Percentiles rank a stretch among this genome's conserved stretches.
These are phyloP conservation scores for Eriosoma lanigerum DNA, from an alignment of 1,140 invertebrate genomes.

Conservation along the genomic window DNA sequence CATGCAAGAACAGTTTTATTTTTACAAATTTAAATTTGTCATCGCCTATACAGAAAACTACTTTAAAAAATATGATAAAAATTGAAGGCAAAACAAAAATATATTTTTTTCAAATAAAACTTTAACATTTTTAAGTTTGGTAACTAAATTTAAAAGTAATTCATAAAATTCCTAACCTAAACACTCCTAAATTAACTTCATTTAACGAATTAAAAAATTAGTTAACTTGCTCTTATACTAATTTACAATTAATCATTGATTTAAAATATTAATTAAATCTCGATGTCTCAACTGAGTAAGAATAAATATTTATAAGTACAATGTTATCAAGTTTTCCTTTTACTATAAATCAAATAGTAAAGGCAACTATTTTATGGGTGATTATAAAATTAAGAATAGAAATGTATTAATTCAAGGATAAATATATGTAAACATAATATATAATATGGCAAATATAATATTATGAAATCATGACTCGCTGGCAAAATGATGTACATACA, in stretches of 20 bases:
- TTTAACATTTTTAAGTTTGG: not conserved
- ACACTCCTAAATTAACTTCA: no score
- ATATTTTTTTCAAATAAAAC: not conserved
- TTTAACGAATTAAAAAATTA: not conserved
- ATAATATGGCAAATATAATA: not conserved
- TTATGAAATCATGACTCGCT: conserved; percentile 3
- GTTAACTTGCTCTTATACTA: not conserved
- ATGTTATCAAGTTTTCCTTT: not conserved
- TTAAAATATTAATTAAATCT: not conserved
- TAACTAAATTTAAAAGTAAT: no score
- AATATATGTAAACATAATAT: not conserved
- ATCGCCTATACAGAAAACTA: no score
- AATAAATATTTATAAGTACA: not conserved
- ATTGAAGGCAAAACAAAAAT: no score
- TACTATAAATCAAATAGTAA: not conserved
- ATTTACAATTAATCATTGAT: no score
- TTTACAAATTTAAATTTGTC: no score
- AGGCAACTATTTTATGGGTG: not conserved
- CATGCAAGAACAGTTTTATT: no score
- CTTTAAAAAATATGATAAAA: no score
- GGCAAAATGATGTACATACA: not conserved
- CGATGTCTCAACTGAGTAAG: not conserved
- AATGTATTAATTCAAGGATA: conserved; percentile 34
- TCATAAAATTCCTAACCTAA: no score
- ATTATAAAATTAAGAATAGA: not conserved